Evolutionary conservation across 2,888 invertebrate genomes (phyloP).

Genomic region (Copidosoma aretas): DNA sequence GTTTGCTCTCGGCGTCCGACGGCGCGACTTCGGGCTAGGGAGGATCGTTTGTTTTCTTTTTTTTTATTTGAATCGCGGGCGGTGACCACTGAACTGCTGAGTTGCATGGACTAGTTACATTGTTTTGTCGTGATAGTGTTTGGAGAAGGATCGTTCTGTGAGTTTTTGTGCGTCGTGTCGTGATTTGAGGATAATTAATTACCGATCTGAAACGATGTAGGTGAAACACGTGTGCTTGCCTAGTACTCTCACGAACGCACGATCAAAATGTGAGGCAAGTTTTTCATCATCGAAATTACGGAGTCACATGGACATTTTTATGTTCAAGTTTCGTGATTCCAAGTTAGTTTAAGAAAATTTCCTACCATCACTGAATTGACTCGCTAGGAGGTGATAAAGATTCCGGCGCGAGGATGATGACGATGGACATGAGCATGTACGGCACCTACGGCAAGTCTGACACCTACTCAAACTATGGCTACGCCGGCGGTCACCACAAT

Average conservation of each 20-base stretch:
- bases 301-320: not conserved
- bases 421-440: constrained; percentile 84
- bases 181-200: no score
- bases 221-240: no score
- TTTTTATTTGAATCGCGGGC: no score
- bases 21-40: constrained; percentile 12
- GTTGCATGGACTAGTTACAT: no score
- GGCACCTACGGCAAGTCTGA: constrained; percentile 64
- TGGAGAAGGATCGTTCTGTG: no score
- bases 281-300: not conserved
- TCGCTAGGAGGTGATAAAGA: constrained; percentile 49
- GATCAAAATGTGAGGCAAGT: no score
- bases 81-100: no score
- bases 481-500: constrained; percentile 48
- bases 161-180: no score
- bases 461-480: constrained; percentile 58
- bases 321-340: not conserved
- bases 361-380: not conserved
- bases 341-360: not conserved
- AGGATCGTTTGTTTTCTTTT: no score
- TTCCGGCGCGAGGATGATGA: constrained; percentile 69
- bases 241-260: no score
- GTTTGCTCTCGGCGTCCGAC: constrained; percentile 47
- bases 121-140: no score
- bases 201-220: no score